Evolutionary conservation across 2,888 invertebrate species (phyloP).

Genomic region (Sinelater perroti): DNA sequence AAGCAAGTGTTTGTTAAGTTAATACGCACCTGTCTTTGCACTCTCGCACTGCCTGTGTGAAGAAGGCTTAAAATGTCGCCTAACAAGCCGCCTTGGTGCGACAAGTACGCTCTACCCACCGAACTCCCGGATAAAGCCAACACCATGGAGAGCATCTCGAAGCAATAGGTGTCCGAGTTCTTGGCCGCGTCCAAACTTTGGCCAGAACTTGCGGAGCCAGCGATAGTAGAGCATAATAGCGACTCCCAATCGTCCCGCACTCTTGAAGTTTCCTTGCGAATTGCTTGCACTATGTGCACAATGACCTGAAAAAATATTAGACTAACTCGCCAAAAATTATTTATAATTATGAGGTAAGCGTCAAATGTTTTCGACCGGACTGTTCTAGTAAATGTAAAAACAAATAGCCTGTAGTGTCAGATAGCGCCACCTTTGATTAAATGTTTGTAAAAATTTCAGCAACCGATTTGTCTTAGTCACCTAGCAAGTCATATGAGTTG

Average conservation of each 20-base stretch:
- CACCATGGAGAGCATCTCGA: conserved; percentile 96
- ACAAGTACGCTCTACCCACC: conserved; percentile 88
- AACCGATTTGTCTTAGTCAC: too few species aligned
- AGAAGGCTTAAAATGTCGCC: conserved; percentile 85
- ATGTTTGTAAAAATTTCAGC: too few species aligned
- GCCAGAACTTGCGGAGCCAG: conserved; percentile 52
- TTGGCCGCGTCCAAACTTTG: conserved; percentile 62
- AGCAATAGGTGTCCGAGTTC: conserved; percentile 90
- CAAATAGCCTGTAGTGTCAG: too few species aligned
- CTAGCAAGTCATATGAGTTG: too few species aligned
- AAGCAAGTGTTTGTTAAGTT: background rate
- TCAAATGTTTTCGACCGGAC: too few species aligned
- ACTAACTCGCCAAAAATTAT: background rate
- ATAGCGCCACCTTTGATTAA: too few species aligned
- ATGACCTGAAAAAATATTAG: conserved; percentile 72
- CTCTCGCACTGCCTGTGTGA: conserved; percentile 93
- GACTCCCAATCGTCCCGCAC: conserved; percentile 93
- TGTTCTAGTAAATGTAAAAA: too few species aligned
- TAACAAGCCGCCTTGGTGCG: conserved; percentile 86
- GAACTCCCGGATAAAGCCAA: conserved; percentile 91
- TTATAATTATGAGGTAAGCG: background rate
- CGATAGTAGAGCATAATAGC: conserved; percentile 63
- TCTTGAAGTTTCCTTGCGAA: conserved; percentile 85
- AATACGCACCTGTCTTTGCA: conserved; percentile 83
- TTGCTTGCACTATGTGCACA: conserved; percentile 89